Percentiles rank a stretch among this genome's conserved stretches.
Evolutionary conservation across 2,797 vertebrate species (phyloP).

Genomic region (Sebastes ruberrimus): DNA sequence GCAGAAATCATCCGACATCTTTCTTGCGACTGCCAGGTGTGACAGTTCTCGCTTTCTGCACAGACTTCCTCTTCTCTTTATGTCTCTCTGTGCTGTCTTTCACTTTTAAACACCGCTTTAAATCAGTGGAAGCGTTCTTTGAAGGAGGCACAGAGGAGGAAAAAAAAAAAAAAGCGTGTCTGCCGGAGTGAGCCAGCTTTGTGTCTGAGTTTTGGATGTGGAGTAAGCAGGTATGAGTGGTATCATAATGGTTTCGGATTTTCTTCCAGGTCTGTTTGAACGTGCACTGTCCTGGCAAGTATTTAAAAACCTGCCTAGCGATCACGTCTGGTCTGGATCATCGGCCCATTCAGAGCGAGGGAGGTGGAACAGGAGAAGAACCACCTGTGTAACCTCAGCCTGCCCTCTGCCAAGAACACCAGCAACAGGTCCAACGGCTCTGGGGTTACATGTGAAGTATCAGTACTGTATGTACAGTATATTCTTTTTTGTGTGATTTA

Average conservation of each 20-base stretch:
- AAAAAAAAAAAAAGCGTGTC: neutral
- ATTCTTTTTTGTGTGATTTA: neutral
- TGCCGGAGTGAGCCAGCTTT: constrained; percentile 17
- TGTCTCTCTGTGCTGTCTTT: constrained; percentile 29
- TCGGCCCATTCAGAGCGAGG: constrained; percentile 35
- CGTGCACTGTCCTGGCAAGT: constrained; percentile 31
- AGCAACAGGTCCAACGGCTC: constrained; percentile 22
- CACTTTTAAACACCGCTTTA: constrained; percentile 44
- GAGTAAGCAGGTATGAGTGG: constrained; percentile 47
- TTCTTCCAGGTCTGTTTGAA: constrained; percentile 52
- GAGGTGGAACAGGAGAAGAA: constrained; percentile 72
- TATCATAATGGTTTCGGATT: constrained; percentile 58
- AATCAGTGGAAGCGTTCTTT: constrained; percentile 52
- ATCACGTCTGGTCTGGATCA: constrained; percentile 71
- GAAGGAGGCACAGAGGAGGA: neutral
- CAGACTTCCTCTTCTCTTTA: constrained; percentile 40
- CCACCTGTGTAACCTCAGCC: constrained; percentile 73
- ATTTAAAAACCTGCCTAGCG: constrained; percentile 59
- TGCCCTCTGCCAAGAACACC: constrained; percentile 61
- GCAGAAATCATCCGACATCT: constrained; percentile 46
- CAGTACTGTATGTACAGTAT: neutral
- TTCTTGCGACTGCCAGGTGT: constrained; percentile 44
- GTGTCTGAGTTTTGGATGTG: constrained; percentile 49
- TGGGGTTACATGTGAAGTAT: neutral
- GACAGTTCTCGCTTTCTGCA: constrained; percentile 49